Evolutionary conservation across 2,888 invertebrate species (phyloP), one percentile per base, ranked within the genome.

Genomic region (Smittia aterrima): DNA sequence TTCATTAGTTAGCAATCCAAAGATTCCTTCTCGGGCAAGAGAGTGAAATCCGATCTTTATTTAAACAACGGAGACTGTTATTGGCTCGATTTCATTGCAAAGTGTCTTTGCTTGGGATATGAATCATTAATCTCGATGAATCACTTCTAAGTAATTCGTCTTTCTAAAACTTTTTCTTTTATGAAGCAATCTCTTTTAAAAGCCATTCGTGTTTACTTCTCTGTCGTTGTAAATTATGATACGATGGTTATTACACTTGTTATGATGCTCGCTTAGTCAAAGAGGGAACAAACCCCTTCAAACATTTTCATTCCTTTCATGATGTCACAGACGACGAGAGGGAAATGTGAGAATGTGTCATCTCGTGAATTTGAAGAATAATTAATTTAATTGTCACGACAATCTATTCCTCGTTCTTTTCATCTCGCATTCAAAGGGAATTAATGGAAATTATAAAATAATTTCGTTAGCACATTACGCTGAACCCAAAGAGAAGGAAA

Each of bases 381-480:
- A 58, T 58, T 58, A 58, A 58, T 58, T 58, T 58, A 58, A 58
- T 58, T 58, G 4, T 22, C 22, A 58, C 58, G 22, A 58, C 58
- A 58, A 18, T 13, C 16, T n/a, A 47, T 6, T 47, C 47, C 2
- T 47, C 16, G 47, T n/a, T 58, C 58, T 58, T 58, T 58, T 58
- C 58, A 58, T 58, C 58, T 58, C 22, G 3, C 16, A 47, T 47
- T 47, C 47, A 47, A 47, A 47, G 47, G n/a, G 11, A 47, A 58
- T 58, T 27, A 7, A n/a, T 22, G n/a, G 9, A 25, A 64, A 64
- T 64, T 64, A 64, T 64, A 11, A 22, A 58, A 27, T 64, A 20
- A 64, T 64, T 64, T 18, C 20, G 64, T 64, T 64, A 64, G n/a
- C 27, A 64, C 25, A 64, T 64, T 64, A 27, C n/a, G 13, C n/a